Base-by-base conservation (phyloP, 2,113 vertebrate species). In the Zonotrichia leucophrys region DNA sequence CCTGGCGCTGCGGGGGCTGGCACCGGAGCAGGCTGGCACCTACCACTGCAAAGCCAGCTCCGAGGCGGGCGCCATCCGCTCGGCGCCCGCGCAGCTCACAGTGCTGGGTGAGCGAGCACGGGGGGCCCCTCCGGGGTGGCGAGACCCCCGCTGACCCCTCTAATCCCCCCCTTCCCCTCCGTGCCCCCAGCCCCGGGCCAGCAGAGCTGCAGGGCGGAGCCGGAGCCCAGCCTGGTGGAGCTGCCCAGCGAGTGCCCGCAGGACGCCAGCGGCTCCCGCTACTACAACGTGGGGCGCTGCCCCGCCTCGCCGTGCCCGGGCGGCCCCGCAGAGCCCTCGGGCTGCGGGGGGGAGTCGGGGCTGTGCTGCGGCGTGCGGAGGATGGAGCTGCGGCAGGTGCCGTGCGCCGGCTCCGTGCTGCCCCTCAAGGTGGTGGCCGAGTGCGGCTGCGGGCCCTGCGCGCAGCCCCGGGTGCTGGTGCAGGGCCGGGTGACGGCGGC, bases 1-100 rank as follows among this genome's bases (percentile, higher is more conserved):
- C 62, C 96, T 99, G 66, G 96, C 95, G 18, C 95, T 99, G 52
- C 96, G 85, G 24, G 98, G 97, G 27, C 93, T 99, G 89, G 96
- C 83, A 8, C 89, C 15, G 3, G 96, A 92, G 64, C 99, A 99
- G 63, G 97, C 98, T 0, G 99, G 99, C 16, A 89, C 95, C 47
- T 99, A 99, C 95, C 98, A 99, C 93, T 99, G 99, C 97, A 99
- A 99, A 96, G 98, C 98, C 50, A 99, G 97, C 97, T 99, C 98
- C 20, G 96, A 98, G 31, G 97, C 98, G 1, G 99, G 99, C 4
- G 97, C 98, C 59, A 98, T 99, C 94, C 98, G 98, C 86, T 99
- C 99, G 1, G 97, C 96, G 4, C 67, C 97, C 2, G 98, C 99
- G 4, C 75, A 92, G 41, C 98, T 99, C 55, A 98, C 98, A 3